Evolutionary conservation across 2,888 invertebrate species (phyloP).

Genomic region (Syritta pipiens): DNA sequence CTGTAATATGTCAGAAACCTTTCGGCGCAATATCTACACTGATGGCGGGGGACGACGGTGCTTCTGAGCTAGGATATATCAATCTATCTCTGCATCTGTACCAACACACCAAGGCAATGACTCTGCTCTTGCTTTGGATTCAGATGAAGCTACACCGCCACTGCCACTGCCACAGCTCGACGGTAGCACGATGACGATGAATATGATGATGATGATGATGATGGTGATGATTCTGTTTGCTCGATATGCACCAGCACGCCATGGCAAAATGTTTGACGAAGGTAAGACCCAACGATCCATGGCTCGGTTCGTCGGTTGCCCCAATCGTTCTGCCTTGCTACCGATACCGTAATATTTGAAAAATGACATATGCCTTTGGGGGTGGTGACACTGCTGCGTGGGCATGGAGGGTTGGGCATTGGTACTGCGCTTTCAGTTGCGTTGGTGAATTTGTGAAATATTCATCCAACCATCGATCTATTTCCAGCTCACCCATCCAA

Average conservation of each 20-base stretch:
- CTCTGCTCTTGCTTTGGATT: conserved; percentile 46
- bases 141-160: conserved; percentile 48
- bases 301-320: conserved; percentile 50
- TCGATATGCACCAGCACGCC: conserved; percentile 59
- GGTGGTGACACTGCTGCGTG: neutral
- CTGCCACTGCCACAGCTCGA: conserved; percentile 37
- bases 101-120: conserved; percentile 42
- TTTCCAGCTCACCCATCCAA: neutral
- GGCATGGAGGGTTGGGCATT: conserved; percentile 32
- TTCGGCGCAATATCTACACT: conserved; percentile 30
- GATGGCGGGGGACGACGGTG: neutral
- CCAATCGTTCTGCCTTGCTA: conserved; percentile 51
- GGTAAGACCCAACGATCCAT: conserved; percentile 67
- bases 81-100: conserved; percentile 56
- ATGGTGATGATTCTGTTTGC: conserved; percentile 64
- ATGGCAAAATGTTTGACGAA: conserved; percentile 52
- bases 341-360: conserved; percentile 67
- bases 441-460: conserved; percentile 60
- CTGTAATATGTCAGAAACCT: conserved; percentile 57
- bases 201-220: conserved; percentile 35
- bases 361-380: conserved; percentile 65
- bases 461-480: conserved; percentile 47
- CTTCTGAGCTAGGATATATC: conserved; percentile 50
- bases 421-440: conserved; percentile 62
- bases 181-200: conserved; percentile 7